A percentile compares a stretch with the other conserved stretches of the same genome.
Evolutionary conservation across 2,113 vertebrate species (phyloP).

Genomic region (Corythornis madagascariensis): DNA sequence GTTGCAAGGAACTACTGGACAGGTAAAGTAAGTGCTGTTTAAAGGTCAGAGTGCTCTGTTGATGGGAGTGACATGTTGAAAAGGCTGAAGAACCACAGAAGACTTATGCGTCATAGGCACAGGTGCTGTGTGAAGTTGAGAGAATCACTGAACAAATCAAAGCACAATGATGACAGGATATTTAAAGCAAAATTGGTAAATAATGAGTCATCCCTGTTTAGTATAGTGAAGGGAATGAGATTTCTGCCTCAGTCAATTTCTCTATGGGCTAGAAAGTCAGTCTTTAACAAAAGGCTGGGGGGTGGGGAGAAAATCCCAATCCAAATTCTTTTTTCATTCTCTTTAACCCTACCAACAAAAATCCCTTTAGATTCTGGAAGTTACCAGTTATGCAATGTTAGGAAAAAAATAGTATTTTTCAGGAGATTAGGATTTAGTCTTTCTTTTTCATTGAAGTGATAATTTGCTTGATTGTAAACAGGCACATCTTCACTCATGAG

Average conservation of each 20-base stretch:
- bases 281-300: neutral
- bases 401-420: neutral
- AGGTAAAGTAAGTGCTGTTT: neutral
- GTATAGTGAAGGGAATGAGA: neutral
- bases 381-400: neutral
- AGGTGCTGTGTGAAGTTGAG: neutral
- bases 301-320: neutral
- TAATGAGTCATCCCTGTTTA: constrained; percentile 1
- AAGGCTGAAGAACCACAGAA: neutral
- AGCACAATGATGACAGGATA: neutral
- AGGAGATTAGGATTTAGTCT: neutral
- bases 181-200: constrained; percentile 26
- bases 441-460: neutral
- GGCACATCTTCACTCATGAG: neutral
- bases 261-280: neutral
- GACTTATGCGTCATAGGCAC: neutral
- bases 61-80: neutral
- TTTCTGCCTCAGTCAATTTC: constrained; percentile 17
- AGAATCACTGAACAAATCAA: constrained; percentile 13
- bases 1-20: neutral
- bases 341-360: neutral
- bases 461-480: neutral
- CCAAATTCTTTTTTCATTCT: neutral
- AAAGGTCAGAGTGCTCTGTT: neutral
- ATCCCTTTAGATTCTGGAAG: neutral